Evolutionary conservation across 1,140 invertebrate species (phyloP).

Genomic region (Hyles vespertilio): DNA sequence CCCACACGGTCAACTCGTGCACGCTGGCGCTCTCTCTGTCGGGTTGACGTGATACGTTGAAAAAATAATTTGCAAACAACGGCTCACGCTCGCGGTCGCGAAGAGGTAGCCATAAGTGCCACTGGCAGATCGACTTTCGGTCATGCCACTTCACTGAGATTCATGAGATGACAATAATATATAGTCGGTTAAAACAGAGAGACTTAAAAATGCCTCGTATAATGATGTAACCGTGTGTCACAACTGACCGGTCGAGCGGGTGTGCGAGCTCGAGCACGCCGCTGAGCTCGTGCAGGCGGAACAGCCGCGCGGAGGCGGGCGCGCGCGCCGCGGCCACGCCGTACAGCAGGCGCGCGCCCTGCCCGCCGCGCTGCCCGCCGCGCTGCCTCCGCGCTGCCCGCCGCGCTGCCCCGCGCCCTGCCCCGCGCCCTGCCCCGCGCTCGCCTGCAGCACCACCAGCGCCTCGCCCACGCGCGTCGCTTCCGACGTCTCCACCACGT

Average conservation of each 20-base stretch:
- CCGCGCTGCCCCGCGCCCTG: slow-evolving; percentile 51
- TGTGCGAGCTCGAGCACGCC: slow-evolving; percentile 73
- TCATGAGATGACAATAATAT: too few species aligned
- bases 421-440: background rate
- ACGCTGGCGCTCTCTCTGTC: slow-evolving; percentile 84
- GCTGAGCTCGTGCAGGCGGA: slow-evolving; percentile 87
- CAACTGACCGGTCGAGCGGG: slow-evolving; percentile 42
- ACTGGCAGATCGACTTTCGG: too few species aligned
- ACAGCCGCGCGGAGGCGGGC: slow-evolving; percentile 83
- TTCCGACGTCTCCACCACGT: slow-evolving; percentile 87
- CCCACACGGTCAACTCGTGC: slow-evolving; percentile 93
- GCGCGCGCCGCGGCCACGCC: slow-evolving; percentile 86
- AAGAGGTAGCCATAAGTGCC: too few species aligned
- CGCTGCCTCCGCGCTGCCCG: slow-evolving; percentile 22
- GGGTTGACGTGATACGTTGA: slow-evolving; percentile 5
- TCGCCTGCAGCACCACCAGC: slow-evolving; percentile 58
- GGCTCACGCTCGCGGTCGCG: too few species aligned
- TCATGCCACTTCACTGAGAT: too few species aligned
- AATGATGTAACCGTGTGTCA: background rate
- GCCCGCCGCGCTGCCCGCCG: slow-evolving; percentile 49
- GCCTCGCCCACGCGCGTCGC: slow-evolving; percentile 60
- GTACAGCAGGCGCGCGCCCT: slow-evolving; percentile 79
- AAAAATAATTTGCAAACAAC: too few species aligned
- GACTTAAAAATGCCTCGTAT: too few species aligned
- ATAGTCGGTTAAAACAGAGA: too few species aligned